Percentiles rank a stretch among this genome's conserved stretches.
Evolutionary conservation across 1,140 invertebrate genomes (phyloP).

Genomic region (Meloidogyne floridensis): DNA sequence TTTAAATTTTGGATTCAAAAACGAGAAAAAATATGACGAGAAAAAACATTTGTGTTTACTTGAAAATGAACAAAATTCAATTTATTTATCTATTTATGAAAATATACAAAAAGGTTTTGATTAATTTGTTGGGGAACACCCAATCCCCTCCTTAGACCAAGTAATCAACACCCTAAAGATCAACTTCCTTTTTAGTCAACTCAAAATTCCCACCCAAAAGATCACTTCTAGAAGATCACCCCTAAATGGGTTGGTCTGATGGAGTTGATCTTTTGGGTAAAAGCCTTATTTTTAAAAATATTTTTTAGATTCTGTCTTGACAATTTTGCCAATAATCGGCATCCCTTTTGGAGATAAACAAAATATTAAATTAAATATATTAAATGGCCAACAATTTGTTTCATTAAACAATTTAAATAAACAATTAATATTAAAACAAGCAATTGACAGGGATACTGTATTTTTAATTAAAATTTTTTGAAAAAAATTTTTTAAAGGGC

Average conservation of each 20-base stretch:
- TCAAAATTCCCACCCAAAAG: too few relatives aligned
- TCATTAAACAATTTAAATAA: constrained; percentile 40
- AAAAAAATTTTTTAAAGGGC: constrained; percentile 36
- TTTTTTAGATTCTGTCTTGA: constrained; percentile 40
- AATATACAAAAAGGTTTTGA: constrained; percentile 30
- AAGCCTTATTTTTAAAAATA: constrained; percentile 6
- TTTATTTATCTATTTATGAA: constrained; percentile 50
- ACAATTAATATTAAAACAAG: constrained; percentile 40
- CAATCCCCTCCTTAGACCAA: too few relatives aligned
- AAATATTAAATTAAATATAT: constrained; percentile 34
- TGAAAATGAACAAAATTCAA: constrained; percentile 48
- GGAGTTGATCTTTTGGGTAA: background rate
- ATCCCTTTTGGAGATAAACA: constrained; percentile 24
- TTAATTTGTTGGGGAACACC: background rate
- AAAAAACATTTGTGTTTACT: constrained; percentile 36
- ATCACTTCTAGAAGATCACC: too few relatives aligned
- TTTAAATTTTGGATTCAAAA: background rate
- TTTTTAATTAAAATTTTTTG: background rate
- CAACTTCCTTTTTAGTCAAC: background rate
- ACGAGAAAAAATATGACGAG: background rate
- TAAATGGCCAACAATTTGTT: constrained; percentile 41
- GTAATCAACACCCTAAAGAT: background rate
- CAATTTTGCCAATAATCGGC: constrained; percentile 39
- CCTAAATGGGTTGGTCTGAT: too few relatives aligned
- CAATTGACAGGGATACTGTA: constrained; percentile 47